A percentile compares a stretch with the other conserved stretches of the same genome.
These are phyloP conservation scores for Drosophila santomea DNA, from an alignment of 1,140 invertebrate genomes.

Conservation along the genomic window DNA sequence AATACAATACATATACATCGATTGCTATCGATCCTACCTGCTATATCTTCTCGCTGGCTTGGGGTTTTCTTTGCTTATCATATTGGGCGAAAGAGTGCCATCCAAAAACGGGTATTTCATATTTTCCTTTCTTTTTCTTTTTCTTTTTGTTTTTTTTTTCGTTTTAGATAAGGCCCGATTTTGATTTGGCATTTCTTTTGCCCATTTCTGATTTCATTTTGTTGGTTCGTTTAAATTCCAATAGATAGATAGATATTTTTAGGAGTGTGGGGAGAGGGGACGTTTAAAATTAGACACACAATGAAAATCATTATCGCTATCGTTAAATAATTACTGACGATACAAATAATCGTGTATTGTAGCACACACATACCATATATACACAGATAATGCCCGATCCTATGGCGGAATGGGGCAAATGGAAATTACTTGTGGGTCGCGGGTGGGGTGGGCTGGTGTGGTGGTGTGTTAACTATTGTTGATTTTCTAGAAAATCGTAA, in stretches of 20 bases:
- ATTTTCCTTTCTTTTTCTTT: neutral
- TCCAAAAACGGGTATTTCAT: neutral
- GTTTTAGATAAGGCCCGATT: neutral
- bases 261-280: neutral
- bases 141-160: neutral
- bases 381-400: slow-evolving; percentile 42
- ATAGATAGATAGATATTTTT: slow-evolving; percentile 16
- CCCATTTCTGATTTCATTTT: slow-evolving; percentile 14
- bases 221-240: slow-evolving; percentile 42
- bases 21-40: slow-evolving; percentile 45
- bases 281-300: slow-evolving; percentile 41
- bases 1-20: slow-evolving; percentile 50
- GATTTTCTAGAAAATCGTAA: neutral
- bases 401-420: slow-evolving; percentile 2
- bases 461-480: slow-evolving; percentile 10
- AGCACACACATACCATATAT: slow-evolving; percentile 50
- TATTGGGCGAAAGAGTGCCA: slow-evolving; percentile 1
- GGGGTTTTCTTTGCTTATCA: slow-evolving; percentile 21
- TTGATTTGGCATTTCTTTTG: neutral
- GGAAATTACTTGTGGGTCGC: slow-evolving; percentile 15
- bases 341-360: slow-evolving; percentile 49
- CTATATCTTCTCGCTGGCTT: slow-evolving; percentile 66
- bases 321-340: slow-evolving; percentile 77
- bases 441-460: neutral
- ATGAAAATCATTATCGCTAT: slow-evolving; percentile 60